These are phyloP conservation scores for Eupithecia pulchellata DNA, from an alignment of 2,888 invertebrate genomes.

Conservation along the genomic window DNA sequence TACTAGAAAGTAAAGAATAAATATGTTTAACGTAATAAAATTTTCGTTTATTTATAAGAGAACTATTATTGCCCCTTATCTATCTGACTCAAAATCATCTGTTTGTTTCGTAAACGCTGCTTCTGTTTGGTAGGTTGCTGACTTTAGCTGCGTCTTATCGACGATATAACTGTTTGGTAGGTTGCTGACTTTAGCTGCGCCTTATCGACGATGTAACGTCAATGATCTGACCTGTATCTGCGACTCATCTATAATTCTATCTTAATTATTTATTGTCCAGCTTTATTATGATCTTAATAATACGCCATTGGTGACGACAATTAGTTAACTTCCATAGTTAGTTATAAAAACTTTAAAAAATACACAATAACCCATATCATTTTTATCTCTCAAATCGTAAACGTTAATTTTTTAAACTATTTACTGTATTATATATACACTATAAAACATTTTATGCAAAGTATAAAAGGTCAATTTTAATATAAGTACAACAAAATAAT, in stretches of 20 bases:
- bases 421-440: too few species aligned
- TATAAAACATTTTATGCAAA: too few species aligned
- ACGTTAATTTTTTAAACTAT: too few species aligned
- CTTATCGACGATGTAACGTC: constrained; percentile 1
- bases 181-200: not conserved
- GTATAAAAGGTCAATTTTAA: too few species aligned
- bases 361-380: too few species aligned
- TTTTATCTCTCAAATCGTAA: too few species aligned
- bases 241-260: not conserved
- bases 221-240: constrained; percentile 1
- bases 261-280: not conserved
- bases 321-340: not conserved
- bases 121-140: not conserved
- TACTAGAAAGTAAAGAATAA: too few species aligned
- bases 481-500: too few species aligned
- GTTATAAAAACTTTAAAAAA: too few species aligned
- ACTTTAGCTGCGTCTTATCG: not conserved
- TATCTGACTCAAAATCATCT: not conserved
- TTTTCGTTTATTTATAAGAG: too few species aligned
- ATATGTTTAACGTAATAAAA: too few species aligned
- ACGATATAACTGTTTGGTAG: not conserved
- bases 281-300: not conserved
- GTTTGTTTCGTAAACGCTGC: not conserved
- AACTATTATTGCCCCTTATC: not conserved
- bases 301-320: not conserved